Percentiles rank a stretch among this genome's conserved stretches.
phyloP scores from a whole-genome alignment of 2,113 vertebrate species.

The Tachysurus vachellii region DNA sequence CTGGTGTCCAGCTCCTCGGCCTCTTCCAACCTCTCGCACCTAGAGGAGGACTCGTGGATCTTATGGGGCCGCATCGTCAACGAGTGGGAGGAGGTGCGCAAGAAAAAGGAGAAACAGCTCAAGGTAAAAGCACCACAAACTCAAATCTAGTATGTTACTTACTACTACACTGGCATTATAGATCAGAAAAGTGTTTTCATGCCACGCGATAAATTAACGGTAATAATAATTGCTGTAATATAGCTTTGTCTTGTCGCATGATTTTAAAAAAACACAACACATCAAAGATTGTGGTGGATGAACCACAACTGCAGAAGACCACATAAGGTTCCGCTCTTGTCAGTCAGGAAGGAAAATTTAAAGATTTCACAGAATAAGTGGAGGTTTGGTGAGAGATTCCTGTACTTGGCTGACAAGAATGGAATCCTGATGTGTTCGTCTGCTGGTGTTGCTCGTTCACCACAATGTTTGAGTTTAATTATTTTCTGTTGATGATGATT shows the following conservation, averaged over 20 bases:
- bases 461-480: too few species aligned
- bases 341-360: too few species aligned
- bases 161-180: background rate
- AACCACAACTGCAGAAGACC: too few species aligned
- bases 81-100: constrained; percentile 96
- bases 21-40: constrained; percentile 96
- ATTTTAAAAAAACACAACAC: background rate
- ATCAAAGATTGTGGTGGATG: background rate
- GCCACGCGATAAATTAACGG: background rate
- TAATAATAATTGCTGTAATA: background rate
- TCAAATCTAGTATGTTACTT: background rate
- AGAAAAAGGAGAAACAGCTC: constrained; percentile 97
- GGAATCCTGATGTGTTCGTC: too few species aligned
- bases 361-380: too few species aligned
- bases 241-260: background rate
- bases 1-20: constrained; percentile 98
- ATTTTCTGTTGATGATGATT: too few species aligned
- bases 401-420: too few species aligned
- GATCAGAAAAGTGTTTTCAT: background rate
- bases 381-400: too few species aligned
- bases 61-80: constrained; percentile 97
- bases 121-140: constrained; percentile 76
- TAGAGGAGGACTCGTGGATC: constrained; percentile 97
- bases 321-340: too few species aligned
- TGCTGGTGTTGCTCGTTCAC: too few species aligned